Conservation (phyloP, 2,113 vertebrate species). For the Alectura lathami region DNA sequence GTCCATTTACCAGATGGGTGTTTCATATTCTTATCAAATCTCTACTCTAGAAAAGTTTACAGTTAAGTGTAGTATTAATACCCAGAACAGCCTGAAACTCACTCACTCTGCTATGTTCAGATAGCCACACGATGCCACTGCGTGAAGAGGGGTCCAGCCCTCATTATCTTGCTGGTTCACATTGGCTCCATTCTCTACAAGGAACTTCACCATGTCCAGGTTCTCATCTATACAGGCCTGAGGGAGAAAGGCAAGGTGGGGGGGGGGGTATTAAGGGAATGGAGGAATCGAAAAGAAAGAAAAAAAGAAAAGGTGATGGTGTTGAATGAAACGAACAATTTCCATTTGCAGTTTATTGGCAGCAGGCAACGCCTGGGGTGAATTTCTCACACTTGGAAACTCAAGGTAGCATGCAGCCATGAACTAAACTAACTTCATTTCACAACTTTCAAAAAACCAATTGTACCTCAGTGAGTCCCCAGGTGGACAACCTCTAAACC, state of each 20-base stretch:
- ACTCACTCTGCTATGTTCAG: slow-evolving; percentile 94
- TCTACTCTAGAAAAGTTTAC: not conserved
- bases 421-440: not conserved
- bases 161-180: slow-evolving; percentile 94
- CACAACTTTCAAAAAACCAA: not conserved
- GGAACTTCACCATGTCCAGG: slow-evolving; percentile 91
- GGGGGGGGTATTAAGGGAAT: not conserved
- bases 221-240: slow-evolving; percentile 97
- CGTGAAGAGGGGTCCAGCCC: slow-evolving; percentile 95
- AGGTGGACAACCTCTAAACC: not conserved
- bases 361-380: not conserved
- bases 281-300: not conserved
- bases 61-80: not conserved
- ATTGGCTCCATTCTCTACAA: slow-evolving; percentile 84
- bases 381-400: not conserved
- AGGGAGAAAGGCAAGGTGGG: not conserved
- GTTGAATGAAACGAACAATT: not conserved
- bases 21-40: not conserved
- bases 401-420: not conserved
- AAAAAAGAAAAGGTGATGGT: not conserved
- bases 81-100: slow-evolving; percentile 62
- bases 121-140: slow-evolving; percentile 91
- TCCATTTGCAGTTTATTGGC: not conserved
- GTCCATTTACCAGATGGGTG: not conserved
- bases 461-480: not conserved